phyloP scores from a whole-genome alignment of 2,888 invertebrate species.

The Seladonia tumulorum region DNA sequence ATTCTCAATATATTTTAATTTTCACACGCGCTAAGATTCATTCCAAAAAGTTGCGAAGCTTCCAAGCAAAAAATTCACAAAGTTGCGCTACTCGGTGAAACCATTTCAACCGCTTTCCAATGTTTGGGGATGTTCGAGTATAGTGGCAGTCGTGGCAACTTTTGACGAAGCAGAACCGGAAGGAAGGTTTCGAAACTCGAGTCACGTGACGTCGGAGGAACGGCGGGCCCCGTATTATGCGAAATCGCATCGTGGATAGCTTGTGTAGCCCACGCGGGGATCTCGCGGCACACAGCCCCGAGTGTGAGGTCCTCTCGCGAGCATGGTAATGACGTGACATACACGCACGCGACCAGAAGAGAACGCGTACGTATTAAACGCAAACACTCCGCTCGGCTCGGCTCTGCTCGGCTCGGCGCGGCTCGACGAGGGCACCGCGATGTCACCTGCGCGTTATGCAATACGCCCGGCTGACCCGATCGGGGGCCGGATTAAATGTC shows the following conservation, averaged over 20 bases:
- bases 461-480: conserved; percentile 56
- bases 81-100: no score
- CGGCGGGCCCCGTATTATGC: conserved; percentile 61
- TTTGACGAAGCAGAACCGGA: conserved; percentile 40
- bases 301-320: conserved; percentile 61
- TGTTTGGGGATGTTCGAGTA: background rate
- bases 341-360: conserved; percentile 62
- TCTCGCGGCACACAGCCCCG: conserved; percentile 48
- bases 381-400: conserved; percentile 27
- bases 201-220: conserved; percentile 45
- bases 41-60: no score
- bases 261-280: conserved; percentile 71
- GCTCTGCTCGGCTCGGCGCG: background rate
- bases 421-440: conserved; percentile 58
- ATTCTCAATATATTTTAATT: no score
- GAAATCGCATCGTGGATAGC: conserved; percentile 71
- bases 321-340: conserved; percentile 72
- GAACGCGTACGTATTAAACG: conserved; percentile 61
- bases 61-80: no score
- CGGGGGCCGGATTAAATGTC: conserved; percentile 67
- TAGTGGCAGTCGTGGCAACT: background rate
- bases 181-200: conserved; percentile 63
- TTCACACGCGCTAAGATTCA: no score
- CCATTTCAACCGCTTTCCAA: background rate
- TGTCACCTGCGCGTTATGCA: conserved; percentile 73